A percentile compares a stretch with the other conserved stretches of the same genome.
phyloP scores from a whole-genome alignment of 2,888 invertebrate species.

The Thysanoteuthis rhombus region DNA sequence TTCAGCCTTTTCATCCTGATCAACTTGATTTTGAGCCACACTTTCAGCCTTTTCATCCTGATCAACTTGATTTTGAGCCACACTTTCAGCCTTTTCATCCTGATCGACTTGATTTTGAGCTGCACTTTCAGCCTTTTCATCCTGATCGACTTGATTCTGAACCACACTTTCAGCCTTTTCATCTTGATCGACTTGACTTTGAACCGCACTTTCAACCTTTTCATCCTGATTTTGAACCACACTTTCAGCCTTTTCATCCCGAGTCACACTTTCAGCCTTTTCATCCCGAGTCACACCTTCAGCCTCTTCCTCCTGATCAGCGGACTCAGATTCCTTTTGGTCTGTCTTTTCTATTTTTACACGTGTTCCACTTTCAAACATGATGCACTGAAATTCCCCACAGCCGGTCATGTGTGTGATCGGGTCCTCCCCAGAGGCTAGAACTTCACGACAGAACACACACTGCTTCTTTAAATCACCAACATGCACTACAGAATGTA shows the following conservation, averaged over 20 bases:
- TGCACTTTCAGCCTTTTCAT: background rate
- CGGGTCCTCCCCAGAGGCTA: background rate
- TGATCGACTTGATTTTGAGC: background rate
- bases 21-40: background rate
- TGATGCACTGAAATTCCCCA: constrained; percentile 23
- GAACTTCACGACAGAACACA: constrained; percentile 12
- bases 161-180: background rate
- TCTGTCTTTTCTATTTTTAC: constrained; percentile 17
- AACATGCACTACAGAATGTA: constrained; percentile 14
- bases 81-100: background rate
- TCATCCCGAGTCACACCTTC: background rate
- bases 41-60: background rate
- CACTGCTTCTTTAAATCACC: constrained; percentile 23
- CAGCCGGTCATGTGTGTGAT: constrained; percentile 21
- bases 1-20: background rate
- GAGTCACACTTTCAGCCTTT: background rate
- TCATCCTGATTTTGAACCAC: background rate
- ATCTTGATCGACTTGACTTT: background rate
- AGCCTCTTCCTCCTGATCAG: background rate
- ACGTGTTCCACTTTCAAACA: constrained; percentile 22
- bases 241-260: background rate
- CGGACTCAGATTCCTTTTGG: background rate
- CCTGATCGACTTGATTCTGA: background rate
- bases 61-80: background rate
- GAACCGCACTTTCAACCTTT: background rate